These are phyloP conservation scores for Pollenia angustigena DNA, from an alignment of 2,888 invertebrate genomes.

Conservation along the genomic window DNA sequence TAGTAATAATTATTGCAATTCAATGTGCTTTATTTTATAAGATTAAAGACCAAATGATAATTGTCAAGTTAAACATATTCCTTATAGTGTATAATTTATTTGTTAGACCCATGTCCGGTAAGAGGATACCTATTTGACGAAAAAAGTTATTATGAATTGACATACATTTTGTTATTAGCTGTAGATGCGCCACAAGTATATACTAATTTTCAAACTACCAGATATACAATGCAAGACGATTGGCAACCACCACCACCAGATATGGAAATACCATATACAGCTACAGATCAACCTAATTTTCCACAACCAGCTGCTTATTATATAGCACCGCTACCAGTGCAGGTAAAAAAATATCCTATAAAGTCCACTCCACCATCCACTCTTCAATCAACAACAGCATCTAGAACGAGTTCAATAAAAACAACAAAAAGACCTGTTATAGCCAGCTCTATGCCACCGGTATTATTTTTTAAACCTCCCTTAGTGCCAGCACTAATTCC, in stretches of 20 bases:
- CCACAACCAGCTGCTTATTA: slow-evolving; percentile 36
- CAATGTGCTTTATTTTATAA: slow-evolving; percentile 2
- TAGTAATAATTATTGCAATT: slow-evolving; percentile 1
- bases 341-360: slow-evolving; percentile 8
- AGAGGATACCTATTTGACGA: background rate
- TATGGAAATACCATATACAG: background rate
- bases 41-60: slow-evolving; percentile 50
- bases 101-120: slow-evolving; percentile 46
- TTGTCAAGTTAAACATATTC: slow-evolving; percentile 50
- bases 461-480: background rate
- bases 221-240: slow-evolving; percentile 71
- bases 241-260: slow-evolving; percentile 39
- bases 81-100: slow-evolving; percentile 58
- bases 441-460: background rate
- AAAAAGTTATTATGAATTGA: background rate
- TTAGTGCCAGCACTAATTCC: slow-evolving; percentile 14
- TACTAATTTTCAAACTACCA: slow-evolving; percentile 75
- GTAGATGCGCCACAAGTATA: slow-evolving; percentile 69
- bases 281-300: background rate
- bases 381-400: background rate
- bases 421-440: background rate
- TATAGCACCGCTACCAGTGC: slow-evolving; percentile 27
- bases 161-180: slow-evolving; percentile 41
- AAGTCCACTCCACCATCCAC: background rate
- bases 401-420: background rate